Evolutionary conservation across 1,140 invertebrate genomes (phyloP).

Genomic region (Drosophila hydei): DNA sequence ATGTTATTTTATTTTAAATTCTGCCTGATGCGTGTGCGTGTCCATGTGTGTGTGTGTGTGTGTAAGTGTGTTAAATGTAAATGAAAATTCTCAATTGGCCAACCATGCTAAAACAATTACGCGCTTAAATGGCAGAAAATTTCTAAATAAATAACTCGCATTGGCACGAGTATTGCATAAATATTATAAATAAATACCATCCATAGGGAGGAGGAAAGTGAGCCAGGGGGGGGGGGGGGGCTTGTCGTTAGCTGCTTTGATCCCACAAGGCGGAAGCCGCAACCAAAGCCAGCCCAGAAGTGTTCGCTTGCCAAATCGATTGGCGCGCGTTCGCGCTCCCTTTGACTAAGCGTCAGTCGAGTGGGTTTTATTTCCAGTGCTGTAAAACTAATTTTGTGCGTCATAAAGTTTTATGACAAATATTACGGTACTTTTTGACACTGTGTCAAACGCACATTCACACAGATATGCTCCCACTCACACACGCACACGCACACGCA

Average conservation of each 20-base stretch:
- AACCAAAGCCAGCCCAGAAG: conserved; percentile 10
- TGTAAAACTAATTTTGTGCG: conserved; percentile 80
- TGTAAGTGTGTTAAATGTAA: conserved; percentile 48
- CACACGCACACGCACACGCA: conserved; percentile 11
- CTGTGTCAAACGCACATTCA: conserved; percentile 67
- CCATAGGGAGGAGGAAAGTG: no score
- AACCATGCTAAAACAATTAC: conserved; percentile 67
- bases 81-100: conserved; percentile 65
- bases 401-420: conserved; percentile 80
- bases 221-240: background rate
- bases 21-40: background rate
- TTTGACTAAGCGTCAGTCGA: conserved; percentile 28
- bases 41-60: conserved; percentile 2
- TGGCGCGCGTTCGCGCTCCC: conserved; percentile 23
- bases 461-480: conserved; percentile 16
- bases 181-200: conserved; percentile 25
- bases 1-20: conserved; percentile 10
- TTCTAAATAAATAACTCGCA: conserved; percentile 73
- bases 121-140: conserved; percentile 75
- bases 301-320: conserved; percentile 39
- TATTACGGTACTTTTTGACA: conserved; percentile 75
- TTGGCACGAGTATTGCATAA: conserved; percentile 33
- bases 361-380: conserved; percentile 53
- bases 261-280: conserved; percentile 9
- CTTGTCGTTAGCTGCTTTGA: background rate